phyloP scores from a whole-genome alignment of 1,140 invertebrate genomes.

The Pseudomyrmex sp. region DNA sequence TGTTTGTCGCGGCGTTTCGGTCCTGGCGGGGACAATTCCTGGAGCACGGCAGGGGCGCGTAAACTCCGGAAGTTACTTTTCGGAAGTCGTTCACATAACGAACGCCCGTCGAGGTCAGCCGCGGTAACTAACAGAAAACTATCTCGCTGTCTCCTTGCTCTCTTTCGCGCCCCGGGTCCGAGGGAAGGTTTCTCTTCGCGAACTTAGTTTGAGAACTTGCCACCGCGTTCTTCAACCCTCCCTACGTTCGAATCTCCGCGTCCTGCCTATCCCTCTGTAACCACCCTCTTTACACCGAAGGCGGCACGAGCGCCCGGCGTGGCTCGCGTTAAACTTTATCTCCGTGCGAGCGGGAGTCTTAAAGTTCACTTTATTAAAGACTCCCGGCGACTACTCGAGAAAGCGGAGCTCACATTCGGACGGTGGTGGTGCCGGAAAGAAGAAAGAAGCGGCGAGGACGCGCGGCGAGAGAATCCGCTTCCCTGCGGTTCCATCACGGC shows the following conservation, averaged over 20 bases:
- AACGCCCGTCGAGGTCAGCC: conserved; percentile 73
- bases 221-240: conserved; percentile 68
- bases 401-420: conserved; percentile 36
- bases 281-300: conserved; percentile 47
- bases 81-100: conserved; percentile 72
- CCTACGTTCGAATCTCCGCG: conserved; percentile 49
- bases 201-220: conserved; percentile 79
- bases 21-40: conserved; percentile 38
- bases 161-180: conserved; percentile 36
- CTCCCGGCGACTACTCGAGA: conserved; percentile 71
- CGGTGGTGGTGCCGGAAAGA: not conserved
- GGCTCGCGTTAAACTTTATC: conserved; percentile 79
- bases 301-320: conserved; percentile 32
- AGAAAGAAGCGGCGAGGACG: conserved; percentile 6
- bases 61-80: conserved; percentile 72
- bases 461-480: conserved; percentile 39
- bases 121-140: conserved; percentile 70
- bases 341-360: conserved; percentile 76
- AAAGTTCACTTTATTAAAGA: conserved; percentile 83
- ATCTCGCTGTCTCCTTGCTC: conserved; percentile 56
- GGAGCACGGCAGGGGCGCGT: conserved; percentile 38
- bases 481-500: conserved; percentile 63
- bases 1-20: conserved; percentile 6
- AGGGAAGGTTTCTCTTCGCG: conserved; percentile 48
- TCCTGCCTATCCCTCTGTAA: conserved; percentile 48